Conservation (phyloP, 2,888 invertebrate species). For the Tetrapedia diversipes region DNA sequence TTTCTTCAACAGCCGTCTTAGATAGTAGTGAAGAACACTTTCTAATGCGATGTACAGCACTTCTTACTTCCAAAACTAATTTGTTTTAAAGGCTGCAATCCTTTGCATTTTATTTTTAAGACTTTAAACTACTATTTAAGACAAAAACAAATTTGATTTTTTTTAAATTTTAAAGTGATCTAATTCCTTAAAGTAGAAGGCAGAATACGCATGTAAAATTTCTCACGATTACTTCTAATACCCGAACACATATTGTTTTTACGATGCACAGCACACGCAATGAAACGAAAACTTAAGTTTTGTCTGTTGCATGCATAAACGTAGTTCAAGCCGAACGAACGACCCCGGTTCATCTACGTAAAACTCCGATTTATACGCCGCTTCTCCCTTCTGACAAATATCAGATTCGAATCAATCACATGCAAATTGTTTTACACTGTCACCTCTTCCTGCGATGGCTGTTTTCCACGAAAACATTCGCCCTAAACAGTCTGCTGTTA, state of each 20-base stretch:
- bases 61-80: too few species aligned
- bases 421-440: slow-evolving; percentile 31
- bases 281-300: slow-evolving; percentile 31
- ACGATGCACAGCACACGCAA: background rate
- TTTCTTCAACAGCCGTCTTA: too few species aligned
- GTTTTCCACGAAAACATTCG: slow-evolving; percentile 24
- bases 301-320: slow-evolving; percentile 53
- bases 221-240: background rate
- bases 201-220: background rate
- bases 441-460: slow-evolving; percentile 11
- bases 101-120: too few species aligned
- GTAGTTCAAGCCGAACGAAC: slow-evolving; percentile 34
- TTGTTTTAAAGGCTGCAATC: too few species aligned
- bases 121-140: too few species aligned
- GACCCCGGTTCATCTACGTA: slow-evolving; percentile 56
- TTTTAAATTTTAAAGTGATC: too few species aligned
- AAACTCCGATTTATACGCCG: slow-evolving; percentile 52
- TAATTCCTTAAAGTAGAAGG: background rate
- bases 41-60: too few species aligned
- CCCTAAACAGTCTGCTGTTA: slow-evolving; percentile 2
- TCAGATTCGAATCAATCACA: slow-evolving; percentile 45
- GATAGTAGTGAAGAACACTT: too few species aligned
- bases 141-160: too few species aligned
- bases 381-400: slow-evolving; percentile 36
- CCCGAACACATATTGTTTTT: slow-evolving; percentile 12